Conservation (phyloP, 2,797 vertebrate species). For the Microctenopoma steveboyesi region DNA sequence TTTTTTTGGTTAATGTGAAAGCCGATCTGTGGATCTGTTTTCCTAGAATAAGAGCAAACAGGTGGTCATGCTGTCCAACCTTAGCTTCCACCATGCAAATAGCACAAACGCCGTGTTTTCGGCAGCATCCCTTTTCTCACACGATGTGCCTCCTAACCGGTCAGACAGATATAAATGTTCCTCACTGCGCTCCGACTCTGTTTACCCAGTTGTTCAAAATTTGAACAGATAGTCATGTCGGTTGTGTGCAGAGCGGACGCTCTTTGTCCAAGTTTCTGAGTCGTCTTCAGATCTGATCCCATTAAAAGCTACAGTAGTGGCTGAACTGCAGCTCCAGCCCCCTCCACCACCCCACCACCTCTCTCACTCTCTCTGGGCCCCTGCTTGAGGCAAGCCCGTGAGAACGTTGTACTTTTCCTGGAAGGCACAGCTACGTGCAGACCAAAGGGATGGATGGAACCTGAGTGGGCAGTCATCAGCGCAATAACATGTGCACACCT, state of each 20-base stretch:
- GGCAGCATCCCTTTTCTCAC: too few species aligned
- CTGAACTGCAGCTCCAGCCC: constrained; percentile 30
- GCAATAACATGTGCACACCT: constrained; percentile 80
- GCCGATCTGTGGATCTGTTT: background rate
- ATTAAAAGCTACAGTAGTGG: constrained; percentile 51
- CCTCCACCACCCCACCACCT: constrained; percentile 20
- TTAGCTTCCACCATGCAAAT: too few species aligned
- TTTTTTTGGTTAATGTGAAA: constrained; percentile 30
- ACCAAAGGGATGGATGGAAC: constrained; percentile 73
- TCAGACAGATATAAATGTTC: background rate
- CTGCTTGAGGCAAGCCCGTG: constrained; percentile 62
- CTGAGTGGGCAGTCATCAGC: constrained; percentile 76
- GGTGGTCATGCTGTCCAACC: too few species aligned
- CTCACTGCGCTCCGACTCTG: constrained; percentile 5
- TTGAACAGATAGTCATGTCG: constrained; percentile 20
- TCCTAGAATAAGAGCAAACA: too few species aligned
- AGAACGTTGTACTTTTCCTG: constrained; percentile 79
- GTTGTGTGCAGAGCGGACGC: background rate
- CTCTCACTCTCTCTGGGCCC: constrained; percentile 51
- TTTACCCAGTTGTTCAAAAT: constrained; percentile 8
- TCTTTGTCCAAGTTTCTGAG: constrained; percentile 30
- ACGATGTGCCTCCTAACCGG: too few species aligned
- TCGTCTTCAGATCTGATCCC: constrained; percentile 32
- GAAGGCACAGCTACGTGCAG: constrained; percentile 75
- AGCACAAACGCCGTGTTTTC: too few species aligned